These are phyloP conservation scores for Saxicola maurus DNA, from an alignment of 2,797 vertebrate species.

Conservation along the genomic window DNA sequence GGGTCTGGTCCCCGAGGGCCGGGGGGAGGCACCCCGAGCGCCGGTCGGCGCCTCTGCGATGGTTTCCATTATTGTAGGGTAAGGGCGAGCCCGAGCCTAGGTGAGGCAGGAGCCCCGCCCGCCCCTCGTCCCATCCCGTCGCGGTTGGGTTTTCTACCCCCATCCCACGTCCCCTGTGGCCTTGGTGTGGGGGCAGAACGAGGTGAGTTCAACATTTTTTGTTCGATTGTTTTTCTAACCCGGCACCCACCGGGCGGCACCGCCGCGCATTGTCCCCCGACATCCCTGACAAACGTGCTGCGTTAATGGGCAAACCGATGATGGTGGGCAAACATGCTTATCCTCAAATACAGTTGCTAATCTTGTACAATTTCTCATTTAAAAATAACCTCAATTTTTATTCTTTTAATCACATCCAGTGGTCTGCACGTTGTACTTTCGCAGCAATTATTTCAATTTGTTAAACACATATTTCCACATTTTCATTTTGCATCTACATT, in stretches of 20 bases:
- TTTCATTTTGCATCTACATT: neutral
- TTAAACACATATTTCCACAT: neutral
- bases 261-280: rapidly evolving
- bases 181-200: neutral
- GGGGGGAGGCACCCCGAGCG: too few species aligned
- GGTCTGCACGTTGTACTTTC: rapidly evolving
- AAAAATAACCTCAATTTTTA: neutral
- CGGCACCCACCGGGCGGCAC: neutral
- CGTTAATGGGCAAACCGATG: neutral
- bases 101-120: neutral
- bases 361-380: neutral
- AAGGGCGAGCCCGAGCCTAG: neutral
- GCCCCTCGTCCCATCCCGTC: neutral
- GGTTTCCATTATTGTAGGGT: rapidly evolving
- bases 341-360: neutral
- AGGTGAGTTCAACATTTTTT: neutral
- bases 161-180: neutral
- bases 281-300: neutral
- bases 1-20: neutral
- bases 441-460: neutral
- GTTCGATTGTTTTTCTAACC: too few species aligned
- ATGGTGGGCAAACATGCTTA: rapidly evolving
- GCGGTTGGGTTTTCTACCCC: neutral
- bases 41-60: too few species aligned
- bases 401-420: neutral